phyloP scores from a whole-genome alignment of 92 coral and sea anemone genomes.

The Metridium senile region DNA sequence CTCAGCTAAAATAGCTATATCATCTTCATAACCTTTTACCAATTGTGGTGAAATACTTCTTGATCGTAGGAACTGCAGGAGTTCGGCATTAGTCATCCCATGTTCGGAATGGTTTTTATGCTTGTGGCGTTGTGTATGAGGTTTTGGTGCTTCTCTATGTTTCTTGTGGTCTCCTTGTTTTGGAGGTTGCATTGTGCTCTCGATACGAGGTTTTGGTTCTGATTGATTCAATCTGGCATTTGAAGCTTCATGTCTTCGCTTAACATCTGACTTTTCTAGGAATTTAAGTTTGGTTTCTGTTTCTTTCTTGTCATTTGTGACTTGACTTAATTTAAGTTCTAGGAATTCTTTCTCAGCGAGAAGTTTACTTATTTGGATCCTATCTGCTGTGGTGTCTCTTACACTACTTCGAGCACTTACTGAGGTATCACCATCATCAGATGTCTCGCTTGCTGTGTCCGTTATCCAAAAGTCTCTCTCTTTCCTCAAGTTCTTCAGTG shows the following conservation, averaged over 20 bases:
- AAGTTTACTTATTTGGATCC: constrained; percentile 47
- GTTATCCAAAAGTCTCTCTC: constrained; percentile 47
- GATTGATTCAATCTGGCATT: constrained; percentile 29
- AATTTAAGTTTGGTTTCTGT: constrained; percentile 59
- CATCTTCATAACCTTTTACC: constrained; percentile 65
- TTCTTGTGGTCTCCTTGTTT: constrained; percentile 51
- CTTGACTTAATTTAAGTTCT: constrained; percentile 54
- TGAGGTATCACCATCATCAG: constrained; percentile 60
- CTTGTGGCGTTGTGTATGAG: constrained; percentile 31
- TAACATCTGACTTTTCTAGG: constrained; percentile 55
- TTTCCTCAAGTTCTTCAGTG: constrained; percentile 49
- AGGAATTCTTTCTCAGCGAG: constrained; percentile 69
- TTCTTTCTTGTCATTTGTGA: constrained; percentile 64
- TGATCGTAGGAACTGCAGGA: constrained; percentile 15
- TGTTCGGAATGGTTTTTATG: constrained; percentile 11
- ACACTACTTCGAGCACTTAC: constrained; percentile 43
- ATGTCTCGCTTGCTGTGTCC: constrained; percentile 78
- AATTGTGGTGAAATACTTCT: constrained; percentile 43
- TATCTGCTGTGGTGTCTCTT: constrained; percentile 27
- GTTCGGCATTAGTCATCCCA: constrained; percentile 13
- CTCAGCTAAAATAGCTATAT: constrained; percentile 73
- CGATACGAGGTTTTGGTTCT: constrained; percentile 27
- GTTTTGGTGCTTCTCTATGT: constrained; percentile 12
- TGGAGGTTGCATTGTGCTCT: constrained; percentile 28
- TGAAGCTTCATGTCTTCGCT: constrained; percentile 36